phyloP scores from a whole-genome alignment of 2,797 vertebrate species.

The Pelodytes ibericus region DNA sequence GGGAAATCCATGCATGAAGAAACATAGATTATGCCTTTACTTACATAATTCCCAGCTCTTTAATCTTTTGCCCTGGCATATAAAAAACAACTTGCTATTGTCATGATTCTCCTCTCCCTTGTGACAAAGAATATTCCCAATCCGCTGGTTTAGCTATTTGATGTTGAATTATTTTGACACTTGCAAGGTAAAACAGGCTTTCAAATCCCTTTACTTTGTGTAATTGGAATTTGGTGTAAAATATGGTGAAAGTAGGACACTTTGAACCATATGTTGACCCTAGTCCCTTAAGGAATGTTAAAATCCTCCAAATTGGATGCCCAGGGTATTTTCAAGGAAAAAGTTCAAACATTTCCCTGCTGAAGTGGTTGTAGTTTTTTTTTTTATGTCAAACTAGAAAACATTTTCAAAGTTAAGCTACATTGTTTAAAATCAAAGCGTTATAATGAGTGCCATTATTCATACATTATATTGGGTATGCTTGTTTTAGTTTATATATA shows the following conservation, averaged over 20 bases:
- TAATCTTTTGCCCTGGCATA: slow-evolving; percentile 55
- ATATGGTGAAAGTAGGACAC: slow-evolving; percentile 51
- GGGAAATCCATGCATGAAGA: slow-evolving; percentile 56
- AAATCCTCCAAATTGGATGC: slow-evolving; percentile 38
- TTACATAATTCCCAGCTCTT: slow-evolving; percentile 56
- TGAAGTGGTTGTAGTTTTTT: not conserved
- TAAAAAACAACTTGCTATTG: slow-evolving; percentile 57
- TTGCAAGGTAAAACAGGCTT: slow-evolving; percentile 50
- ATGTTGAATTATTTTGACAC: slow-evolving; percentile 53
- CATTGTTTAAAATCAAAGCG: not conserved
- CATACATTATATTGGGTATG: too few species aligned
- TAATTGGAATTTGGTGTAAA: slow-evolving; percentile 54
- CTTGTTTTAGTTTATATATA: too few species aligned
- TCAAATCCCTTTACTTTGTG: slow-evolving; percentile 55
- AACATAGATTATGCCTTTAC: slow-evolving; percentile 55
- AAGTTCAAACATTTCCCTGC: slow-evolving; percentile 18
- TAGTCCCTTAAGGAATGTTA: slow-evolving; percentile 47
- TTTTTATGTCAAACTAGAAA: not conserved
- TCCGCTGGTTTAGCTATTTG: slow-evolving; percentile 53
- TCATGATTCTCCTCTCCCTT: slow-evolving; percentile 54
- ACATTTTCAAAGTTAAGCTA: not conserved
- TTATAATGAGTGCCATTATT: too few species aligned
- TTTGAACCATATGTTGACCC: slow-evolving; percentile 45
- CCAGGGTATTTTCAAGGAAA: slow-evolving; percentile 21
- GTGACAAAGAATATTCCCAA: slow-evolving; percentile 51